These are phyloP conservation scores for Ambastaia sidthimunki DNA, from an alignment of 2,797 vertebrate genomes.

Conservation along the genomic window DNA sequence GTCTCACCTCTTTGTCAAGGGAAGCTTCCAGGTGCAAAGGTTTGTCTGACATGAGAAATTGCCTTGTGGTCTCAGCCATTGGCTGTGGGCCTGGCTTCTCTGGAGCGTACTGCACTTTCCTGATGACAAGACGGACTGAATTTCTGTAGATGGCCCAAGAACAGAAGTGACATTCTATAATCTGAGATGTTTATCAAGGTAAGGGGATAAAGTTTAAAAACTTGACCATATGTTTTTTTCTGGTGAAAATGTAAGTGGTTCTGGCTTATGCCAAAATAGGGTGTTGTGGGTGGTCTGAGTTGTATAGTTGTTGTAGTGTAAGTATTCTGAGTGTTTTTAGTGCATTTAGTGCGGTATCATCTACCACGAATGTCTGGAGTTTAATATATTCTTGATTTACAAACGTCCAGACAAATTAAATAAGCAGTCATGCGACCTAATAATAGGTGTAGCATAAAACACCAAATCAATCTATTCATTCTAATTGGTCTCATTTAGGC, in stretches of 20 bases:
- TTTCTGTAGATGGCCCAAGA: slow-evolving; percentile 77
- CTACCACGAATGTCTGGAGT: too few species aligned
- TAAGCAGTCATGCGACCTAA: too few species aligned
- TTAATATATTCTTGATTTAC: too few species aligned
- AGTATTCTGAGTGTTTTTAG: too few species aligned
- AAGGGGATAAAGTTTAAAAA: neutral
- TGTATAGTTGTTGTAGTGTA: too few species aligned
- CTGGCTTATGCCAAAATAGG: neutral
- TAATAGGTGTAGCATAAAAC: too few species aligned
- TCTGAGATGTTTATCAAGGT: neutral
- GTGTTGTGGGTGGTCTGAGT: neutral
- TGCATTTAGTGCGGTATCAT: too few species aligned
- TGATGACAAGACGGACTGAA: slow-evolving; percentile 92
- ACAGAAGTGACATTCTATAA: neutral
- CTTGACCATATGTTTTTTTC: neutral
- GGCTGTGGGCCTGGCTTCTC: slow-evolving; percentile 93
- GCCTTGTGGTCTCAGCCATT: slow-evolving; percentile 90
- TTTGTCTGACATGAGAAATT: slow-evolving; percentile 98
- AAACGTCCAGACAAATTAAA: too few species aligned
- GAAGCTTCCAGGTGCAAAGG: slow-evolving; percentile 93
- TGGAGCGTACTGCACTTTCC: slow-evolving; percentile 94
- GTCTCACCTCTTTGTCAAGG: slow-evolving; percentile 93
- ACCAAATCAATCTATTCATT: too few species aligned
- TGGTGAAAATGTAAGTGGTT: neutral
- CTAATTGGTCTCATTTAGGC: neutral